Conservation (phyloP, 2,113 vertebrate genomes). For the Nansenia antarctica region DNA sequence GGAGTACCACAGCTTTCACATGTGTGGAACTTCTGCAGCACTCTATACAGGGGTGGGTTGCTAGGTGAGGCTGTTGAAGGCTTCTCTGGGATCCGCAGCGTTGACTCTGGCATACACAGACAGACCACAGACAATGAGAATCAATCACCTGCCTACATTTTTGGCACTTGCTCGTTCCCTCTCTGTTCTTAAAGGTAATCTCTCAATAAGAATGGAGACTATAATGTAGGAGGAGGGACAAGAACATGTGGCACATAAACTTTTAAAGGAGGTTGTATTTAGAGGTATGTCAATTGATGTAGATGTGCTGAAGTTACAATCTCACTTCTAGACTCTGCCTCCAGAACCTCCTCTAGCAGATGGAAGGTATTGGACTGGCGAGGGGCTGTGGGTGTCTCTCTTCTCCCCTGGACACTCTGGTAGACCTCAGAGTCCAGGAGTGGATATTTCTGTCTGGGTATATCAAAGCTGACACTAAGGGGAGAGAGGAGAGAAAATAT, state of each 20-base stretch:
- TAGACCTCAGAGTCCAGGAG: conserved; percentile 59
- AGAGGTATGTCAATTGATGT: conserved; percentile 54
- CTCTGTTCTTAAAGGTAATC: neutral
- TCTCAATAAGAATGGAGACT: neutral
- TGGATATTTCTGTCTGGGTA: conserved; percentile 50
- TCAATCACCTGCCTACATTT: neutral
- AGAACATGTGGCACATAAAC: no score
- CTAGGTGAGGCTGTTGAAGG: conserved; percentile 33
- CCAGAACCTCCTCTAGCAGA: conserved; percentile 78
- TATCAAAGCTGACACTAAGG: conserved; percentile 31
- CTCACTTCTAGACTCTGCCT: conserved; percentile 73
- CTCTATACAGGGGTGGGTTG: conserved; percentile 13
- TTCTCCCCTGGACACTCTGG: conserved; percentile 80
- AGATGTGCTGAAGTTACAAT: neutral
- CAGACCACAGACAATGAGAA: neutral
- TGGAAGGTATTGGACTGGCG: conserved; percentile 80
- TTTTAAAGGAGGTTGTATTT: neutral
- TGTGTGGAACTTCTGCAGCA: conserved; percentile 61
- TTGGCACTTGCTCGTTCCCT: no score
- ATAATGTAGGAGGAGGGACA: no score
- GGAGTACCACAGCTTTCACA: conserved; percentile 72
- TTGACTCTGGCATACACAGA: neutral
- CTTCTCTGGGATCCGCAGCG: neutral
- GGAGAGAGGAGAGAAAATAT: neutral
- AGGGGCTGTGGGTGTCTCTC: conserved; percentile 64